Evolutionary conservation across 2,888 invertebrate genomes (phyloP).

Genomic region (Metacarcinus magister): DNA sequence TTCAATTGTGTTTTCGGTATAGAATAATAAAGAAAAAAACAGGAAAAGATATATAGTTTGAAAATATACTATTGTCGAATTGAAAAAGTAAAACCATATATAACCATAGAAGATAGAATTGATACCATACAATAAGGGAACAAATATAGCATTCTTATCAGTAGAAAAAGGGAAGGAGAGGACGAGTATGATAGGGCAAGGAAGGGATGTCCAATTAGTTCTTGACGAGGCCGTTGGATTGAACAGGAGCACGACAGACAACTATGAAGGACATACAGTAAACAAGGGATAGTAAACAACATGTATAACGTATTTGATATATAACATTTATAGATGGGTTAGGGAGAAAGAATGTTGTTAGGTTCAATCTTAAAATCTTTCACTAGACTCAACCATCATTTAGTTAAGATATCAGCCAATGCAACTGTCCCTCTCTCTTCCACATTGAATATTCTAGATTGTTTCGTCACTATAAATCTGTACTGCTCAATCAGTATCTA

Average conservation of each 20-base stretch:
- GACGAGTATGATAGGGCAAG: not conserved
- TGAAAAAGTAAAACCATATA: not conserved
- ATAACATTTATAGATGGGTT: not conserved
- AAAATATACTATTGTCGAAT: not conserved
- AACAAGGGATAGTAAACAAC: not conserved
- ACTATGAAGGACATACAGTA: not conserved
- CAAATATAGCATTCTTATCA: not conserved
- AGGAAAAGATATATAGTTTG: not conserved
- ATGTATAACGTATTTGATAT: not conserved
- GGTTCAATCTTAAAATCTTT: too few species aligned
- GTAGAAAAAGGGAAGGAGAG: not conserved
- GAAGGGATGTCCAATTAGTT: not conserved
- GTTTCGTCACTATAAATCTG: too few species aligned
- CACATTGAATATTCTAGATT: too few species aligned
- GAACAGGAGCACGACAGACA: not conserved
- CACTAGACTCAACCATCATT: too few species aligned
- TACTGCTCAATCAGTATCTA: too few species aligned
- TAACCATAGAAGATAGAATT: not conserved
- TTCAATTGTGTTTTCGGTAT: not conserved
- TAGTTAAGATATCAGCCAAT: too few species aligned
- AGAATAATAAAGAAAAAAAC: not conserved
- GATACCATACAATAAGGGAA: not conserved
- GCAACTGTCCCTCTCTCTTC: too few species aligned
- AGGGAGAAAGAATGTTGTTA: not conserved
- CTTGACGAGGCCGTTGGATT: slow-evolving; percentile 7